These are phyloP conservation scores for Chaetura pelagica DNA, from an alignment of 2,113 vertebrate species.

Conservation along the genomic window DNA sequence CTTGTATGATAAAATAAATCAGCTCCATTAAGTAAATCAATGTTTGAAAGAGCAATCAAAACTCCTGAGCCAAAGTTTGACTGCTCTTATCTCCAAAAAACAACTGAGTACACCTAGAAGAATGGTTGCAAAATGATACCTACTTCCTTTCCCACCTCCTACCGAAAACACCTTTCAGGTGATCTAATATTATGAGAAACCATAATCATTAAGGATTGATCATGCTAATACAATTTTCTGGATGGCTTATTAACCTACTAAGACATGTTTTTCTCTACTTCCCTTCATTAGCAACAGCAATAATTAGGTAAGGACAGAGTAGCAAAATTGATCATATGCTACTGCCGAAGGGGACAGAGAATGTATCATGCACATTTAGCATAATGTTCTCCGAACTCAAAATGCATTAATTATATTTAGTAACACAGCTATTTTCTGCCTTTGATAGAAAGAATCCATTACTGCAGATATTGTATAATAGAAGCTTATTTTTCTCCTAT, in stretches of 20 bases:
- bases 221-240: slow-evolving; percentile 77
- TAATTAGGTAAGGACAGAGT: slow-evolving; percentile 74
- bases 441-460: slow-evolving; percentile 35
- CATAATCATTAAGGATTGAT: slow-evolving; percentile 77
- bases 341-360: slow-evolving; percentile 33
- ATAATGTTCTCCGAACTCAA: slow-evolving; percentile 34
- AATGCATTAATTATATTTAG: slow-evolving; percentile 35
- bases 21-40: slow-evolving; percentile 12
- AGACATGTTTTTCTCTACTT: slow-evolving; percentile 75
- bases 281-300: slow-evolving; percentile 73
- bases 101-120: slow-evolving; percentile 29
- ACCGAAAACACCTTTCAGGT: slow-evolving; percentile 64
- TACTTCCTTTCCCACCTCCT: slow-evolving; percentile 40
- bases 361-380: slow-evolving; percentile 46
- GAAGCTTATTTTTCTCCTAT: not conserved
- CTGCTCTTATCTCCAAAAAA: slow-evolving; percentile 36
- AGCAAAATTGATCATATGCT: slow-evolving; percentile 70
- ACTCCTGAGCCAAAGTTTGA: slow-evolving; percentile 20
- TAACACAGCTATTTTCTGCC: slow-evolving; percentile 13
- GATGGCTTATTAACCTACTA: slow-evolving; percentile 79
- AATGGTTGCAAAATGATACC: not conserved
- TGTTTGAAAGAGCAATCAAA: slow-evolving; percentile 5
- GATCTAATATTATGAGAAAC: slow-evolving; percentile 72
- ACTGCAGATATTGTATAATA: not conserved
- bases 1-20: slow-evolving; percentile 4